phyloP scores from a whole-genome alignment of 2,797 vertebrate species.

The Typhlichthys eigenmanni region DNA sequence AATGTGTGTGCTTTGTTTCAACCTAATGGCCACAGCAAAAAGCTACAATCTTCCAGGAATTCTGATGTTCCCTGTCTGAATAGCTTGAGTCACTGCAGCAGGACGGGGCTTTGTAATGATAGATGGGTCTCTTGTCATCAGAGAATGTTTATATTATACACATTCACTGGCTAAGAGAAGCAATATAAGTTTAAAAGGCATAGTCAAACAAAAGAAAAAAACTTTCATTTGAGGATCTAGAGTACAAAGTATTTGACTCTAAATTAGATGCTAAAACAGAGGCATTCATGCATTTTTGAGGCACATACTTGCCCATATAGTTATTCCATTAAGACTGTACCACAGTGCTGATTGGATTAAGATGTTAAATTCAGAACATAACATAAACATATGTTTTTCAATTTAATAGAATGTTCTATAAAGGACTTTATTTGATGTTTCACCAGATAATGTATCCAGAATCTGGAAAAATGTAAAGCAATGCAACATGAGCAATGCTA shows the following conservation, averaged over 20 bases:
- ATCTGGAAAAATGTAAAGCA: too few species aligned
- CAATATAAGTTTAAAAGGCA: constrained; percentile 34
- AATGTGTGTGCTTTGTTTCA: constrained; percentile 65
- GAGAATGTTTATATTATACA: constrained; percentile 60
- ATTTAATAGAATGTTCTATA: too few species aligned
- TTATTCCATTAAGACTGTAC: constrained; percentile 20
- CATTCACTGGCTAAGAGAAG: constrained; percentile 39
- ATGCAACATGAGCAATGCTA: too few species aligned
- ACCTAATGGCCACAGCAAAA: constrained; percentile 51
- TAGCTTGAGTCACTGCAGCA: constrained; percentile 43
- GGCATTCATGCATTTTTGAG: constrained; percentile 33
- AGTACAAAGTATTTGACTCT: constrained; percentile 28
- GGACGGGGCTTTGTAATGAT: constrained; percentile 46
- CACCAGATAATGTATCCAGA: too few species aligned
- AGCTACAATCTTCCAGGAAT: constrained; percentile 57
- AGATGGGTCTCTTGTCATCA: constrained; percentile 59
- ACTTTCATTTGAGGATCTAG: constrained; percentile 11
- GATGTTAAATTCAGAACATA: not conserved
- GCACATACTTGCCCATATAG: constrained; percentile 13
- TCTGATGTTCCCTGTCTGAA: constrained; percentile 40
- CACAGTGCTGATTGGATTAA: constrained; percentile 8
- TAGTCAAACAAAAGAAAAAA: constrained; percentile 39
- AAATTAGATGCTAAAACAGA: constrained; percentile 29
- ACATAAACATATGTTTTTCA: not conserved
- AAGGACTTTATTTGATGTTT: too few species aligned